Evolutionary conservation across 2,888 invertebrate species (phyloP).

Genomic region (Malthinus seriepunctatus): DNA sequence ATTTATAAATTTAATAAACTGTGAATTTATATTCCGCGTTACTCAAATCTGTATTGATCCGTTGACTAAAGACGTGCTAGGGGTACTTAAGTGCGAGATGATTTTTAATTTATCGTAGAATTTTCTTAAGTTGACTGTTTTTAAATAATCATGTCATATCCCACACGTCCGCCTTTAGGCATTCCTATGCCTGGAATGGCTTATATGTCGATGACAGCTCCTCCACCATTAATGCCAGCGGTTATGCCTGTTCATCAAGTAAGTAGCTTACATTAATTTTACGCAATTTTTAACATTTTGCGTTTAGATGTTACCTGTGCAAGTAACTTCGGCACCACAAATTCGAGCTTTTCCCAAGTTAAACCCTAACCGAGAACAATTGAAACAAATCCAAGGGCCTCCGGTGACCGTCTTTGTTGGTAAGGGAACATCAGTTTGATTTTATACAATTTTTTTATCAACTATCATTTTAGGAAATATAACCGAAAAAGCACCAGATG

Average conservation of each 20-base stretch:
- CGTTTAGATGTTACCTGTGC: slow-evolving; percentile 60
- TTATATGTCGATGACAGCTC: slow-evolving; percentile 62
- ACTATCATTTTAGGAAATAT: slow-evolving; percentile 69
- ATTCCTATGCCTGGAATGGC: slow-evolving; percentile 69
- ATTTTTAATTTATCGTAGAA: neutral
- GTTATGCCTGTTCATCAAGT: slow-evolving; percentile 76
- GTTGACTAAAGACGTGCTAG: no score
- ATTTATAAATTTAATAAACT: no score
- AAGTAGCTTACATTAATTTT: slow-evolving; percentile 51
- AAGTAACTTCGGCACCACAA: slow-evolving; percentile 53
- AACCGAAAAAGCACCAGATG: slow-evolving; percentile 91
- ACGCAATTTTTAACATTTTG: slow-evolving; percentile 15
- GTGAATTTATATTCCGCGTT: no score
- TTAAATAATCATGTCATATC: slow-evolving; percentile 76
- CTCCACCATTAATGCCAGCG: slow-evolving; percentile 73
- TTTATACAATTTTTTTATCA: neutral
- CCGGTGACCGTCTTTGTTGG: slow-evolving; percentile 98
- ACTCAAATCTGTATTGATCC: no score
- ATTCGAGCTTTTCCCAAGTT: slow-evolving; percentile 52
- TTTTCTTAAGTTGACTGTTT: slow-evolving; percentile 1
- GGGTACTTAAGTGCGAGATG: neutral
- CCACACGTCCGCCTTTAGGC: slow-evolving; percentile 79
- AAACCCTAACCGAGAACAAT: slow-evolving; percentile 51
- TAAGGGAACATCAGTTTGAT: slow-evolving; percentile 42
- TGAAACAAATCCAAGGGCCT: slow-evolving; percentile 68